Conservation (phyloP, 2,797 vertebrate species). For the Gymnodraco acuticeps region DNA sequence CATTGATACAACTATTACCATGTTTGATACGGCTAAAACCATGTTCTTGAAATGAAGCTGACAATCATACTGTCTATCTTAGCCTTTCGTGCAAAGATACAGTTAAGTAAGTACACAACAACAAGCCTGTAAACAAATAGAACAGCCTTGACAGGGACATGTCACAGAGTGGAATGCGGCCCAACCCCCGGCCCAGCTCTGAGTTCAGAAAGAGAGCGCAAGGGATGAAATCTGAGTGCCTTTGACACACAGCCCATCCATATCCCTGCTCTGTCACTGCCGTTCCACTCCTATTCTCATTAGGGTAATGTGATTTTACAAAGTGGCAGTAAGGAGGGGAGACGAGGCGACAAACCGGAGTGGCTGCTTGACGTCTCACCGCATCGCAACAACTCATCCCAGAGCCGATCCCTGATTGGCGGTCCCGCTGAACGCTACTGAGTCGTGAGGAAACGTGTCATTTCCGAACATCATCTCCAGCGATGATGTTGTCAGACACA, state of each 20-base stretch:
- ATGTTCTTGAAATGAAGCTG: constrained; percentile 1
- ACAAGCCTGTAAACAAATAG: constrained; percentile 39
- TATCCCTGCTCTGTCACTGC: constrained; percentile 87
- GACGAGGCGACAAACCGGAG: constrained; percentile 76
- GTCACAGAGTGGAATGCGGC: constrained; percentile 32
- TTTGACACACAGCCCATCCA: constrained; percentile 89
- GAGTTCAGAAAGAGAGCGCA: constrained; percentile 58
- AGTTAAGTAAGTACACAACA: constrained; percentile 13
- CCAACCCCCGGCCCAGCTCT: constrained; percentile 48
- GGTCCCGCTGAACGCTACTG: constrained; percentile 84
- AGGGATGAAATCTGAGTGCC: constrained; percentile 82
- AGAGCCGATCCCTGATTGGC: constrained; percentile 85
- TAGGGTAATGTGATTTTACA: constrained; percentile 89
- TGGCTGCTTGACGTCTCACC: constrained; percentile 81
- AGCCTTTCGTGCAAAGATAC: background rate
- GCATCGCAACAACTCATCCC: constrained; percentile 76
- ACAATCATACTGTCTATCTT: background rate
- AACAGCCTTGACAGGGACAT: constrained; percentile 42
- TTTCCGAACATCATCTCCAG: constrained; percentile 77
- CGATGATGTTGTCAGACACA: constrained; percentile 29
- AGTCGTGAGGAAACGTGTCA: constrained; percentile 87
- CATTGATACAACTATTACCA: background rate
- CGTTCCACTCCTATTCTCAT: constrained; percentile 92
- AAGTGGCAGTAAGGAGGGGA: constrained; percentile 82
- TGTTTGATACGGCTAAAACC: background rate